Evolutionary conservation across 2,797 vertebrate genomes (phyloP).

Genomic region (Microctenopoma lineatum): DNA sequence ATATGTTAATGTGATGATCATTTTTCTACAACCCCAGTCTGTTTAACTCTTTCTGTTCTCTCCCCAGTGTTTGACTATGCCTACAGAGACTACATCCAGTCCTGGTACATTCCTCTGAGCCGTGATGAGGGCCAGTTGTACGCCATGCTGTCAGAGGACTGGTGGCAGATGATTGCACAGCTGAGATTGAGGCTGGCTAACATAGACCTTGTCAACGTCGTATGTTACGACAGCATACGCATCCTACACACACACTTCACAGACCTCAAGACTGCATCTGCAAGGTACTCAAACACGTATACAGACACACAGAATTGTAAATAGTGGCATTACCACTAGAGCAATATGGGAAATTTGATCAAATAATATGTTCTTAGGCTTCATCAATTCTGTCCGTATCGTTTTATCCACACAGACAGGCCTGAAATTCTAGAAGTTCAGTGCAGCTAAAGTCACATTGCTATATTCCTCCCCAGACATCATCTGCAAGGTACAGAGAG

Average conservation of each 20-base stretch:
- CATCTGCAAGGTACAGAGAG: conserved; percentile 83
- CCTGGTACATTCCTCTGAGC: conserved; percentile 94
- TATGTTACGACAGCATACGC: conserved; percentile 92
- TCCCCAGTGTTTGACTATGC: conserved; percentile 94
- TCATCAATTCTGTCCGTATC: background rate
- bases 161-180: conserved; percentile 93
- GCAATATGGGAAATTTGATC: background rate
- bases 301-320: background rate
- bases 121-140: conserved; percentile 93
- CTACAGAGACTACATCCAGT: conserved; percentile 96
- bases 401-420: no score
- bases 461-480: conserved; percentile 89
- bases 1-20: no score
- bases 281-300: conserved; percentile 84
- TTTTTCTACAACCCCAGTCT: background rate
- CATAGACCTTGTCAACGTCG: conserved; percentile 92
- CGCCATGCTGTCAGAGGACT: conserved; percentile 95
- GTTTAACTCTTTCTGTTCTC: background rate
- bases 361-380: background rate
- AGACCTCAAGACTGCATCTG: conserved; percentile 93
- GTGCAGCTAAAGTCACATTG: conserved; percentile 64
- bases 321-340: background rate
- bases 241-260: conserved; percentile 94
- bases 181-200: conserved; percentile 89
- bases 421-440: conserved; percentile 24